Base-by-base conservation (phyloP, 2,797 vertebrate species). In the Lagorchestes hirsutus region DNA sequence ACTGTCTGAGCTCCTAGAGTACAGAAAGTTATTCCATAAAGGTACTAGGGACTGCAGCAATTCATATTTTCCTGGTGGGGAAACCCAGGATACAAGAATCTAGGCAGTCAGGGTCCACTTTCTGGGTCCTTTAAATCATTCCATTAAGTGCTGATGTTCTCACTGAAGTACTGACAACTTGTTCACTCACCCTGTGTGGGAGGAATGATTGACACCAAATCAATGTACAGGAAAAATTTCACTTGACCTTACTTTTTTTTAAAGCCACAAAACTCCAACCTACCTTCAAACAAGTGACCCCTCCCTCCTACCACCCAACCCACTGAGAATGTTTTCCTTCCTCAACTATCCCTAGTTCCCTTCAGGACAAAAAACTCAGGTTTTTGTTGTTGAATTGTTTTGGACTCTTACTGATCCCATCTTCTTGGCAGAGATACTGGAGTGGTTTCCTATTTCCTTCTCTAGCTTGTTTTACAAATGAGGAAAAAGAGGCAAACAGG, bases 81-180 rank as follows among this genome's bases (percentile, higher is more conserved):
- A 87, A 54, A 50, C 24, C 24, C 13, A 46, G 92, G 54, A 8
- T 16, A 55, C 58, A 50, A 0, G 40, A 93, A 93, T 0, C 0
- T 22, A 56, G 62, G 29, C 27, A 5, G 34, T 9, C 18, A 93
- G 13, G 27, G 9, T 46, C 18, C 22, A 82, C 67, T 82, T 87
- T 50, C 22, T 87, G 40, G 8, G 91, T 91, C 94, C 92, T 95
- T 94, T 92, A 46, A 34, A 55, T 91, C 82, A 74, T 28, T 58
- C 46, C 13, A 0, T 40, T 50, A 57, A 82, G 74, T 87, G 92
- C 29, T 55, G 91, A 59, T 0, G 74, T 59, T 52, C 92, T 54
- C 67, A 62, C 46, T 50, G 24, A 91, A 92, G n/a, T 95, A 96
- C 92, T 93, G 96, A 97, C 58, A 31, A 0, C 55, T 95, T 82